phyloP scores from a whole-genome alignment of 2,113 vertebrate genomes.

The Dendrocopos noguchii region DNA sequence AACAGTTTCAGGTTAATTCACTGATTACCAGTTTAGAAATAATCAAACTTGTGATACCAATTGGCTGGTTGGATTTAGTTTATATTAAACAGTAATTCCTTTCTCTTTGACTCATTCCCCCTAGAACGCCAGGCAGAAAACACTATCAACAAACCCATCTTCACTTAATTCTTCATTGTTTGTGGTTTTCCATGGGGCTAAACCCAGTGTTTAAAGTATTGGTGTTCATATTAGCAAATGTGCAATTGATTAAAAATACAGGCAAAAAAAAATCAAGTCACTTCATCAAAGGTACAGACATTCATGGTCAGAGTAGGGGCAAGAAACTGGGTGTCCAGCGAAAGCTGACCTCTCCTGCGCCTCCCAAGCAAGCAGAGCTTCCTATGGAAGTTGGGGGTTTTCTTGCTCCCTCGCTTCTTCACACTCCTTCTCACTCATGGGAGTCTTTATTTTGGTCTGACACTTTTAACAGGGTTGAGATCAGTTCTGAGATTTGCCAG shows the following conservation, averaged over 20 bases:
- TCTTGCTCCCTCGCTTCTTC: background rate
- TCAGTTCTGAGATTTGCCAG: background rate
- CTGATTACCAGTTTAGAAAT: background rate
- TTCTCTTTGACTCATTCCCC: background rate
- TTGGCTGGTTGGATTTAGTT: background rate
- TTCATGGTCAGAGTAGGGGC: background rate
- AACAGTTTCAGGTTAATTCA: background rate
- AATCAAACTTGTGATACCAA: background rate
- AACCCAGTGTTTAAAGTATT: background rate
- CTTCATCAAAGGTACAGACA: background rate
- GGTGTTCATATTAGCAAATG: background rate
- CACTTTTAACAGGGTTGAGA: slow-evolving; percentile 13
- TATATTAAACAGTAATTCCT: background rate
- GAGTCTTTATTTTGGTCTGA: slow-evolving; percentile 41
- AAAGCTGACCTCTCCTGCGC: background rate
- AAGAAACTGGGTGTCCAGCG: background rate
- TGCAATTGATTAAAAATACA: background rate
- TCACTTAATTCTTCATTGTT: background rate
- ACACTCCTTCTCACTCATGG: background rate
- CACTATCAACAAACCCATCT: background rate
- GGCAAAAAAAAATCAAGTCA: background rate
- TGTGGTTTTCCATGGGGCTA: background rate
- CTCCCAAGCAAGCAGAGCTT: background rate
- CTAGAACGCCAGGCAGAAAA: background rate
- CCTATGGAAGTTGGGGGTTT: fast-evolving